These are phyloP conservation scores for Dasypolia templi DNA, from an alignment of 2,888 invertebrate species.

Conservation along the genomic window DNA sequence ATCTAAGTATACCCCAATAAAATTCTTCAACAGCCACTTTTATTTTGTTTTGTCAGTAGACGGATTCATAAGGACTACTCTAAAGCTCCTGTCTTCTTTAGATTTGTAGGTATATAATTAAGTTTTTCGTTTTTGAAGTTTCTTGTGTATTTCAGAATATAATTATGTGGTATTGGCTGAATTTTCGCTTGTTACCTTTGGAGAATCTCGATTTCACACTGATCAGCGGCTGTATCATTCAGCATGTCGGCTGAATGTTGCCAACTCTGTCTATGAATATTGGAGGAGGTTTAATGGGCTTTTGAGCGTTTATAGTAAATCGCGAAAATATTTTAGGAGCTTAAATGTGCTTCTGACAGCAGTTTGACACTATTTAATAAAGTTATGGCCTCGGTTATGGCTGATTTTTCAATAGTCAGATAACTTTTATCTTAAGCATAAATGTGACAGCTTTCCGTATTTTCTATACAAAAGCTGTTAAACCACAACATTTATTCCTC, in stretches of 20 bases:
- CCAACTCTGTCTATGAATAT: too few species aligned
- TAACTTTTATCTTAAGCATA: too few species aligned
- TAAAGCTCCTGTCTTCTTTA: slow-evolving; percentile 41
- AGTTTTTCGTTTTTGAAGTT: background rate
- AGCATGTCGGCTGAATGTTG: background rate
- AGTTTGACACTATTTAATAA: slow-evolving; percentile 8
- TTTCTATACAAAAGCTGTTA: too few species aligned
- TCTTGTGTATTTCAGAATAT: background rate
- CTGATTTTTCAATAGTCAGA: too few species aligned
- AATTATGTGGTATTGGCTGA: background rate
- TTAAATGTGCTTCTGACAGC: slow-evolving; percentile 7
- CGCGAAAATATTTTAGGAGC: slow-evolving; percentile 1
- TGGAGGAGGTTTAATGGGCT: background rate
- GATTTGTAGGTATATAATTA: slow-evolving; percentile 20
- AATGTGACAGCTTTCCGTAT: too few species aligned
- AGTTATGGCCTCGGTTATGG: too few species aligned
- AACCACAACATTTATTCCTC: too few species aligned
- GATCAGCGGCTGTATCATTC: background rate
- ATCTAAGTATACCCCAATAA: too few species aligned
- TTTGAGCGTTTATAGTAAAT: background rate
- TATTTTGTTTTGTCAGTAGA: slow-evolving; percentile 11
- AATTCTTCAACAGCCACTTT: background rate
- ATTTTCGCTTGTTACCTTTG: background rate
- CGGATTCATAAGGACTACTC: slow-evolving; percentile 39
- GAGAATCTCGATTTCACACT: background rate